Evolutionary conservation across 2,113 vertebrate genomes (phyloP).

Genomic region (human): DNA sequence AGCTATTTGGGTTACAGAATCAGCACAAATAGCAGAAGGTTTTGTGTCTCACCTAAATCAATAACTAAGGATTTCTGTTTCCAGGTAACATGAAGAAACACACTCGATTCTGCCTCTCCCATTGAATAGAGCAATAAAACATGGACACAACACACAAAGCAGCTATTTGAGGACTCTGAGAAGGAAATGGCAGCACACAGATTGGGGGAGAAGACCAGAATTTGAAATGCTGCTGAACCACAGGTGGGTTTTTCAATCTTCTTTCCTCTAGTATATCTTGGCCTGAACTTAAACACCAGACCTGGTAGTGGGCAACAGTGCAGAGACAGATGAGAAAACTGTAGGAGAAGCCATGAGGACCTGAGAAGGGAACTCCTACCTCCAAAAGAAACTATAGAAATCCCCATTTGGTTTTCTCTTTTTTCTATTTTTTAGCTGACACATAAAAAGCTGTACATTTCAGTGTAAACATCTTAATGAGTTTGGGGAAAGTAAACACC

Average conservation of each 20-base stretch:
- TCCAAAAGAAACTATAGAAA: not conserved
- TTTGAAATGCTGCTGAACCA: not conserved
- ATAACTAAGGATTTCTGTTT: not conserved
- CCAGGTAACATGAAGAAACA: not conserved
- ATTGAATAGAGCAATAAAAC: not conserved
- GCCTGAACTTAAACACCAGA: not conserved
- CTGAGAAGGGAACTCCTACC: not conserved
- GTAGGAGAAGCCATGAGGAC: not conserved
- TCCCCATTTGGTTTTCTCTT: not conserved
- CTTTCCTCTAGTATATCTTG: not conserved
- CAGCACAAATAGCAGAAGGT: not conserved
- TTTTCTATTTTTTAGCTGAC: not conserved
- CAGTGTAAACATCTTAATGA: not conserved
- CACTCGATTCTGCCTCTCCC: not conserved
- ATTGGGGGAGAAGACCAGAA: not conserved
- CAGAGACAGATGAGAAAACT: not conserved
- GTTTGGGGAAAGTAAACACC: not conserved
- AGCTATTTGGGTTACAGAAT: not conserved
- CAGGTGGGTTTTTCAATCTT: not conserved
- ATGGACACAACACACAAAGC: accelerated
- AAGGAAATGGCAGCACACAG: not conserved
- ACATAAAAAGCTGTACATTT: not conserved
- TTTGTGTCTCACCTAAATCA: not conserved
- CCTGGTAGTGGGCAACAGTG: not conserved
- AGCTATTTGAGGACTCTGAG: not conserved